Evolutionary conservation across 2,113 vertebrate species (phyloP).

Genomic region (Epinephelus cyanopodus): DNA sequence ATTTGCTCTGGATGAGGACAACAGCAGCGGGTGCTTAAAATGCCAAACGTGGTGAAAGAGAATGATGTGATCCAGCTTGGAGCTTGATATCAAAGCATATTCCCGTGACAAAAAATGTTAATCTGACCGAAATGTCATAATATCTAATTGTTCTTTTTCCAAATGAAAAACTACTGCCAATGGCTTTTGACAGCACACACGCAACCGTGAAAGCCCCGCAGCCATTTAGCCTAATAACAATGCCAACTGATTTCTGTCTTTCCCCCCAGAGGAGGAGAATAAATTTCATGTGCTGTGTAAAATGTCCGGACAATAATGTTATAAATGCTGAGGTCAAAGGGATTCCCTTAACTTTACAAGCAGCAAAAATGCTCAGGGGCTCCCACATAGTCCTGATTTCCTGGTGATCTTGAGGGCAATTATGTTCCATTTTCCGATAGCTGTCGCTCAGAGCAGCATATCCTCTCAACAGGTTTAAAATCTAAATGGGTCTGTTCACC

Average conservation of each 20-base stretch:
- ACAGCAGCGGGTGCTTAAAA: slow-evolving; percentile 31
- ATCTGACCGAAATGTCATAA: slow-evolving; percentile 71
- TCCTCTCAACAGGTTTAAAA: background rate
- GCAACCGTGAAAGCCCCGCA: slow-evolving; percentile 52
- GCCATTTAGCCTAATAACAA: slow-evolving; percentile 51
- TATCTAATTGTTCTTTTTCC: slow-evolving; percentile 60
- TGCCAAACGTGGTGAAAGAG: slow-evolving; percentile 57
- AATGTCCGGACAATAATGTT: slow-evolving; percentile 39
- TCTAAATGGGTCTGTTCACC: too few relatives aligned
- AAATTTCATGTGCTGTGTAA: slow-evolving; percentile 23
- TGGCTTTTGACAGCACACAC: slow-evolving; percentile 54
- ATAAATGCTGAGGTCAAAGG: slow-evolving; percentile 39
- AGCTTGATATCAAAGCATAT: slow-evolving; percentile 62
- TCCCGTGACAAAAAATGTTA: slow-evolving; percentile 59
- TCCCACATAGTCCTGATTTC: background rate
- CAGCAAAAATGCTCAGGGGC: background rate
- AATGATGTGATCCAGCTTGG: slow-evolving; percentile 51
- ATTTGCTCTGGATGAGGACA: slow-evolving; percentile 11
- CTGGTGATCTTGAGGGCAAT: background rate
- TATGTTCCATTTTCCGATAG: too few relatives aligned
- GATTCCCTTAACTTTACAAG: background rate
- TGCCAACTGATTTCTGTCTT: slow-evolving; percentile 37
- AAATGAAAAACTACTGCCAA: slow-evolving; percentile 49
- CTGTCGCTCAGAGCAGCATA: background rate
- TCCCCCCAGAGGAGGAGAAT: slow-evolving; percentile 26